phyloP scores from a whole-genome alignment of 2,797 vertebrate genomes.

The Mycteria americana region DNA sequence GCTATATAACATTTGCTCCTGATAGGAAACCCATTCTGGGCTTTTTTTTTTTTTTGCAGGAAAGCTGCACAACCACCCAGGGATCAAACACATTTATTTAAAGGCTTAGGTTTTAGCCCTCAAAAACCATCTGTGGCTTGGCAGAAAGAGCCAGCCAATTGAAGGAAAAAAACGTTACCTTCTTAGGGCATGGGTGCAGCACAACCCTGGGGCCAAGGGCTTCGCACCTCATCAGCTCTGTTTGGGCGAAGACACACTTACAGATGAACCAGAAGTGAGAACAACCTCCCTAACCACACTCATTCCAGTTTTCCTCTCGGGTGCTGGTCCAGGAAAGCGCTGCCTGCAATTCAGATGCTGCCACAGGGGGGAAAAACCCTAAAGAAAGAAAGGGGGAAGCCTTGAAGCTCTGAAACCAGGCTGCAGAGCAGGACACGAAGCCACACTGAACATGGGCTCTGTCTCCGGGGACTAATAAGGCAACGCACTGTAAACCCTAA shows the following conservation, averaged over 20 bases:
- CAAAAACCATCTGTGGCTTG: conserved; percentile 23
- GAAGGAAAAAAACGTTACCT: neutral
- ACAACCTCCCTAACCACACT: neutral
- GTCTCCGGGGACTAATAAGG: neutral
- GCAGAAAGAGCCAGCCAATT: neutral
- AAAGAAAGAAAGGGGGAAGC: neutral
- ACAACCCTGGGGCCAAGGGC: neutral
- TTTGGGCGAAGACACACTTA: neutral
- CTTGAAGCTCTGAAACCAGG: neutral
- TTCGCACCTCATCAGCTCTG: neutral
- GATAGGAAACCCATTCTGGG: neutral
- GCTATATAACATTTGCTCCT: accelerated
- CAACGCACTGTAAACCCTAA: neutral
- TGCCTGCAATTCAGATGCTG: neutral
- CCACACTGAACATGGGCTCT: neutral
- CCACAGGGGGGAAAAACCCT: neutral
- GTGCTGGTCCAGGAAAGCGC: neutral
- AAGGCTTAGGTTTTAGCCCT: conserved; percentile 27
- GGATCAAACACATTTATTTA: conserved; percentile 19
- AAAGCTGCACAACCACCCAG: neutral
- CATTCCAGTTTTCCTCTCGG: neutral
- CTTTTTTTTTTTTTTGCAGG: neutral
- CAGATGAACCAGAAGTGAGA: accelerated
- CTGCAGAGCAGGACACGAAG: neutral
- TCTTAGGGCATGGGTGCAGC: neutral